Evolutionary conservation across 2,797 vertebrate species (phyloP), one percentile per base, ranked within the genome.

Genomic region (Phrynocephalus vlangalii): DNA sequence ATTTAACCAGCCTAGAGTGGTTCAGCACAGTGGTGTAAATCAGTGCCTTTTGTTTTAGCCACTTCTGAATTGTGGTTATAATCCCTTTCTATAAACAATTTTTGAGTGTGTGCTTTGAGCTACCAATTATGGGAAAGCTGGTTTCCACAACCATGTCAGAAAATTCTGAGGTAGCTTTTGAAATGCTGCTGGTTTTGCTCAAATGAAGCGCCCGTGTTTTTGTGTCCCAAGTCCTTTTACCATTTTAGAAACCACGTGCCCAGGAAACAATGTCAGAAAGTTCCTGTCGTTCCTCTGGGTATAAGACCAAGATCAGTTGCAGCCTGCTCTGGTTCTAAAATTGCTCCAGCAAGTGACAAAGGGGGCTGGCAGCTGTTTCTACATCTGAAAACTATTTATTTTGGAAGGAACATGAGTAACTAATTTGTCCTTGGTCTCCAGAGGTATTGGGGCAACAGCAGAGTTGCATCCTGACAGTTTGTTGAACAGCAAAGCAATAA

Each of bases 311-410:
- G 78, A 73, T 84, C 15, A 1, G 44, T 84, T 92, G 38, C 82
- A 92, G 87, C 91, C 93, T 86, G 88, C 85, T 78, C 82, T 93
- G 68, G 66, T 93, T 85, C 92, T 93, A 92, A 95, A 94, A 73
- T 87, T 56, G 6, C 52, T 94, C 94, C 94, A 95, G 92, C 78
- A 83, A 68, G 77, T 94, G 89, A 93, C 91, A 95, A 95, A 96
- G 93, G 90, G 93, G 82, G 68, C 24, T 80, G 92, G 87, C 94
- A 95, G 94, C 95, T 96, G 93, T 94, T 94, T 95, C 84, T 93
- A 33, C 89, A 91, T 95, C 89, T 90, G 87, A 89, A 92, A 56
- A 66, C 72, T 87, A 90, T 94, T 94, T 84, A 24, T 88, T 92
- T 92, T 89, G 60, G 87, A 94, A 94, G 89, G 75, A 91, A 78